These are phyloP conservation scores for Pseudopleuronectes americanus DNA, from an alignment of 2,797 vertebrate species.

Conservation along the genomic window DNA sequence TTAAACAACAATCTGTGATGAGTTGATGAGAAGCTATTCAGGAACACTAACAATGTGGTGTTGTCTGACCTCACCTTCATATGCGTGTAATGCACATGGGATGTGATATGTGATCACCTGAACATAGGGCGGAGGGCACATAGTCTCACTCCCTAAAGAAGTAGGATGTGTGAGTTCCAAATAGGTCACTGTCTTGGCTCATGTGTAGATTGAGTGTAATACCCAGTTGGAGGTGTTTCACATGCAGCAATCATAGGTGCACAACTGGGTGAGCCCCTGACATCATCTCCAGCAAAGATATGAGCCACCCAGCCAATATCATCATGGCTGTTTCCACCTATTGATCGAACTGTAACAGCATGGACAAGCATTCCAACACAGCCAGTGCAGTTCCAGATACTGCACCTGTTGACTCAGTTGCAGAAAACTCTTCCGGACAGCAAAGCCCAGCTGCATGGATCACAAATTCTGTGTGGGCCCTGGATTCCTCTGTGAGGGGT, in stretches of 20 bases:
- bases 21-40: no score
- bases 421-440: neutral
- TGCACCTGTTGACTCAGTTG: neutral
- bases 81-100: neutral
- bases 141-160: no score
- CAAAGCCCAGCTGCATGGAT: neutral
- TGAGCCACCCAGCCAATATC: neutral
- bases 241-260: neutral
- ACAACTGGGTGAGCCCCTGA: neutral
- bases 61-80: no score
- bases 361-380: neutral
- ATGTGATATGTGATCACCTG: no score
- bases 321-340: neutral
- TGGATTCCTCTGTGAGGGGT: neutral
- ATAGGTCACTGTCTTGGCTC: no score
- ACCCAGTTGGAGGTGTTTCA: no score
- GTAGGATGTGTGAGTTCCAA: neutral
- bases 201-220: no score
- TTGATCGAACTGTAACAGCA: neutral
- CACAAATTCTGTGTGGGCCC: neutral
- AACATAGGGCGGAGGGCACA: no score
- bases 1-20: no score
- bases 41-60: neutral
- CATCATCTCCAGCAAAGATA: neutral
- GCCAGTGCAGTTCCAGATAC: conserved; percentile 5